Evolutionary conservation across 2,797 vertebrate species (phyloP), one percentile per base, ranked within the genome.

Genomic region (Poecilia wingei): DNA sequence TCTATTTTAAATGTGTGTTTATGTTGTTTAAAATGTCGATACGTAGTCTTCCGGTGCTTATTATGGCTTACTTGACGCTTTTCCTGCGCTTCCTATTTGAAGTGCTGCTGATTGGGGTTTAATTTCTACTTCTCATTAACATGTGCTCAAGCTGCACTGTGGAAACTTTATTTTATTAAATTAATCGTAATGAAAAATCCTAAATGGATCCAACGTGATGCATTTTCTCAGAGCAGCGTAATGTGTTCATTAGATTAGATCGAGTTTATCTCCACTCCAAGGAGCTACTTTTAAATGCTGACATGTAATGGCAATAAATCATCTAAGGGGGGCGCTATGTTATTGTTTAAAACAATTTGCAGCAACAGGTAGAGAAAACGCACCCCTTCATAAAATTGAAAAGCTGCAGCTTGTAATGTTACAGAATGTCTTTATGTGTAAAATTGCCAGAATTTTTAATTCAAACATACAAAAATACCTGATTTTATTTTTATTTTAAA

Each of bases 61-160:
- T 76, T 77, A 2, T 9, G 1, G 69, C 3, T 13, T 0, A 31
- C 82, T 91, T 93, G 79, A 91, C 85, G 1, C 0, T 72, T 81
- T 72, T 51, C 94, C 94, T 82, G 95, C 91, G 93, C 91, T 70
- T 77, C 83, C 75, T 71, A 80, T 77, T 81, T 61, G 71, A 78
- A 85, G 85, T 82, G 88, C 91, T 93, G 82, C 90, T 88, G 79
- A 84, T 75, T 74, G 70, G 82, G 41, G 31, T 51, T 87, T 84
- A 86, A 85, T 82, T 79, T 80, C 78, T 39, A 45, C 76, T 43
- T 79, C 64, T 69, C 45, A 31, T n/a, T 80, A 83, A 68, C 69
- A 51, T 57, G 73, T 79, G 69, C n/a, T 74, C 71, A 80, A 57
- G 75, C 25, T 59, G 31, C 46, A 46, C 16, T 22, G 36, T 39